Percentiles rank a stretch among this genome's conserved stretches.
These are phyloP conservation scores for Pelodiscus sinensis DNA, from an alignment of 2,113 vertebrate species.

Conservation along the genomic window DNA sequence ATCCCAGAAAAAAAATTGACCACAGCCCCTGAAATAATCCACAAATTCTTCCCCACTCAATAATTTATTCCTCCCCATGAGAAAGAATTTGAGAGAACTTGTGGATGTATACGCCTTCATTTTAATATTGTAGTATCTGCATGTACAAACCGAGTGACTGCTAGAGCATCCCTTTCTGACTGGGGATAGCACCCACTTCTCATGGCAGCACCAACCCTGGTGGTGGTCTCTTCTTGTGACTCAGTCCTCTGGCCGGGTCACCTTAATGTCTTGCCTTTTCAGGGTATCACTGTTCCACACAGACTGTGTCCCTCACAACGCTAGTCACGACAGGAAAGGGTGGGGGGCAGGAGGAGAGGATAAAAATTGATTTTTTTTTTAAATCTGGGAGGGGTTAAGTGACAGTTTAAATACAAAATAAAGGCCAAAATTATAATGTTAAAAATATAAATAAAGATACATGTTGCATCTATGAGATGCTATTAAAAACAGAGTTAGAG, in stretches of 20 bases:
- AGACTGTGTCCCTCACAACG: no score
- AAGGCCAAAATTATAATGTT: neutral
- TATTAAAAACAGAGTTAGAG: no score
- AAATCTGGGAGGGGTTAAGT: no score
- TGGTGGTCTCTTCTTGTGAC: neutral
- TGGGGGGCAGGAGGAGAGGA: no score
- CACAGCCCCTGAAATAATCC: neutral
- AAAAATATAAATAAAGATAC: no score
- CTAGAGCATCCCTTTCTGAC: neutral
- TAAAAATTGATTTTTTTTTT: no score
- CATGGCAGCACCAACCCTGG: neutral
- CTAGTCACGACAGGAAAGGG: no score
- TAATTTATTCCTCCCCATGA: neutral
- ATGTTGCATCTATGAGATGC: no score
- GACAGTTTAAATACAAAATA: neutral
- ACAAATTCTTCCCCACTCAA: neutral
- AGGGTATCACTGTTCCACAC: neutral
- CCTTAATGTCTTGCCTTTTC: neutral
- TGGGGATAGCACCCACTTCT: neutral
- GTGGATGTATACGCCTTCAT: neutral
- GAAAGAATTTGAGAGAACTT: accelerated
- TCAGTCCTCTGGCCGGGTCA: neutral
- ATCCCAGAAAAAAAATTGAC: neutral
- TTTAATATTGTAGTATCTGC: neutral
- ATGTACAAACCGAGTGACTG: neutral